Conservation (phyloP, 2,113 vertebrate genomes). For the Scortum barcoo region DNA sequence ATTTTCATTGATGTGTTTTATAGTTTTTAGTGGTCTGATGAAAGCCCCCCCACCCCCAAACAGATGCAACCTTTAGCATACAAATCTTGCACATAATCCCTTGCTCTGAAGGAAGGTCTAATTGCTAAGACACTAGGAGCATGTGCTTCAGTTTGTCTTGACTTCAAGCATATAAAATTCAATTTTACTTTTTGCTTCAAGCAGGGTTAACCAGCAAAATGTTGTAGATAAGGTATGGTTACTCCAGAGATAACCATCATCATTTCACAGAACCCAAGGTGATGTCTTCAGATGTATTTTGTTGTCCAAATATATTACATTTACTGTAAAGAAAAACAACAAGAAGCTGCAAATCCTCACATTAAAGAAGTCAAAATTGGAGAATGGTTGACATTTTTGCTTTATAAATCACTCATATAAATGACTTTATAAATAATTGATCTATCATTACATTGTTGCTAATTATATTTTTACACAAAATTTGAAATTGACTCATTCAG, state of each 20-base stretch:
- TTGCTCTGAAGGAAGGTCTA: conserved; percentile 11
- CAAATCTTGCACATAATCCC: conserved; percentile 2
- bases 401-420: too few species aligned
- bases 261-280: not conserved
- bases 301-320: not conserved
- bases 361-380: not conserved
- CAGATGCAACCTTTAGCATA: conserved; percentile 15
- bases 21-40: conserved; percentile 1
- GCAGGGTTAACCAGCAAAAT: not conserved
- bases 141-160: not conserved
- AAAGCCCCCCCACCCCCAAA: conserved; percentile 4
- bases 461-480: too few species aligned
- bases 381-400: not conserved
- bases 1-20: conserved; percentile 51
- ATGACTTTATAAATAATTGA: too few species aligned
- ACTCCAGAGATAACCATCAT: not conserved
- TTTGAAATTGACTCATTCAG: not conserved
- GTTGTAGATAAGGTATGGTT: not conserved
- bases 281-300: not conserved
- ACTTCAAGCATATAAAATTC: not conserved
- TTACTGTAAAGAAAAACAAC: not conserved
- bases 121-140: not conserved
- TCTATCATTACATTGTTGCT: not conserved
- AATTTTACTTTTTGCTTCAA: not conserved
- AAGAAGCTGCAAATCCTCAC: not conserved